Conservation (phyloP, 2,888 invertebrate genomes). For the Epinotia nisella region DNA sequence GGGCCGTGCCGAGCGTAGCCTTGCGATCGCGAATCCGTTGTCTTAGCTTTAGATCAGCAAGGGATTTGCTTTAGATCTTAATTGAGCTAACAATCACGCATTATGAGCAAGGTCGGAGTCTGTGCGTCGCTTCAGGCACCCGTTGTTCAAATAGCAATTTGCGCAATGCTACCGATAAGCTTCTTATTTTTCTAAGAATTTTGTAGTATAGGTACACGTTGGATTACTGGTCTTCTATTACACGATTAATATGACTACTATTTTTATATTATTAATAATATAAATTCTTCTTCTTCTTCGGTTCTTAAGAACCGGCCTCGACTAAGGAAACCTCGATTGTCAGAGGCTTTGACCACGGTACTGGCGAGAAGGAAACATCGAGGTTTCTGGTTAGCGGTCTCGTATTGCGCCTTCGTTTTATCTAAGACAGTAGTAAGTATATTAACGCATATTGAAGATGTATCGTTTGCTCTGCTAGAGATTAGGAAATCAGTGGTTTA, state of each 20-base stretch:
- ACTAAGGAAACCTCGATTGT: conserved; percentile 15
- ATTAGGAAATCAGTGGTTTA: conserved; percentile 61
- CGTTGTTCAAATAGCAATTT: conserved; percentile 49
- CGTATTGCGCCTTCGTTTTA: not conserved
- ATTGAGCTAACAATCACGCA: conserved; percentile 76
- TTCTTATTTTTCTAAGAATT: not conserved
- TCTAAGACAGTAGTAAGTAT: conserved; percentile 1
- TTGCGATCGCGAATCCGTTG: conserved; percentile 60
- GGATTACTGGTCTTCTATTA: not conserved
- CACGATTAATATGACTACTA: not conserved
- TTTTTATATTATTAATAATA: too few species aligned
- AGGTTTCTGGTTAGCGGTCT: too few species aligned
- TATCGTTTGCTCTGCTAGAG: conserved; percentile 51
- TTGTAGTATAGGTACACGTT: not conserved
- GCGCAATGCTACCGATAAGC: conserved; percentile 47
- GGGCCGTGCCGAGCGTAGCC: conserved; percentile 62
- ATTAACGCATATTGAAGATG: conserved; percentile 47
- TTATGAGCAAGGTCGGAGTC: conserved; percentile 66
- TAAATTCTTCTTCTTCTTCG: too few species aligned
- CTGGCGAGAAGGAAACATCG: conserved; percentile 10
- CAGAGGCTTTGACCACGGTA: not conserved
- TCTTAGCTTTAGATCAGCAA: conserved; percentile 37
- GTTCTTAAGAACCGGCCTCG: too few species aligned
- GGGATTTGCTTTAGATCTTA: conserved; percentile 68
- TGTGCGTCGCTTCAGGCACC: conserved; percentile 50